Conservation (phyloP, 2,113 vertebrate species). For the Scomber japonicus region DNA sequence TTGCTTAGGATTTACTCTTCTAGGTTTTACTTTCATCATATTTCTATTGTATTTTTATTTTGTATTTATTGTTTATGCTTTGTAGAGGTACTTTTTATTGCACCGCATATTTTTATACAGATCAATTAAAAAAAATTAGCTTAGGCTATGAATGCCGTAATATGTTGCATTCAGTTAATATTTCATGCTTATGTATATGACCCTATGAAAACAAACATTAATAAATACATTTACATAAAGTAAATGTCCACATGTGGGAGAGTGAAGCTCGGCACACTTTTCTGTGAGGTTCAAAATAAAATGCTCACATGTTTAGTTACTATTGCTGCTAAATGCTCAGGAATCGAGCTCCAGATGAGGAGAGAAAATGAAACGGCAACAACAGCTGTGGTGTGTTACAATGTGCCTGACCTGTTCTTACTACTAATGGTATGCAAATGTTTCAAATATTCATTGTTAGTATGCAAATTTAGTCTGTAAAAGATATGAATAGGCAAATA, state of each 20-base stretch:
- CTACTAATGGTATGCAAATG: constrained; percentile 63
- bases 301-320: not conserved
- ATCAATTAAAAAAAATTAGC: constrained; percentile 10
- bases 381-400: constrained; percentile 4
- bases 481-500: constrained; percentile 61
- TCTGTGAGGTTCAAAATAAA: not conserved
- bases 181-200: not conserved
- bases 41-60: not conserved
- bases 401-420: constrained; percentile 45
- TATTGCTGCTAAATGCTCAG: constrained; percentile 15
- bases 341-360: constrained; percentile 19
- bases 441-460: constrained; percentile 58
- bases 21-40: not conserved
- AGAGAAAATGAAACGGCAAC: not conserved
- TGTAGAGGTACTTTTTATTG: not conserved
- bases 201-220: constrained; percentile 1
- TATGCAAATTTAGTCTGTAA: constrained; percentile 66
- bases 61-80: not conserved
- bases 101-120: not conserved
- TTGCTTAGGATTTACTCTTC: not conserved
- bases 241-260: not conserved
- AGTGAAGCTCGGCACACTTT: constrained; percentile 1
- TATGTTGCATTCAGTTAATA: constrained; percentile 10
- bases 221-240: constrained; percentile 2
- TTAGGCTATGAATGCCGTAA: not conserved